Base-by-base conservation (phyloP, 1,140 invertebrate species). In the Tetramorium alpestre region DNA sequence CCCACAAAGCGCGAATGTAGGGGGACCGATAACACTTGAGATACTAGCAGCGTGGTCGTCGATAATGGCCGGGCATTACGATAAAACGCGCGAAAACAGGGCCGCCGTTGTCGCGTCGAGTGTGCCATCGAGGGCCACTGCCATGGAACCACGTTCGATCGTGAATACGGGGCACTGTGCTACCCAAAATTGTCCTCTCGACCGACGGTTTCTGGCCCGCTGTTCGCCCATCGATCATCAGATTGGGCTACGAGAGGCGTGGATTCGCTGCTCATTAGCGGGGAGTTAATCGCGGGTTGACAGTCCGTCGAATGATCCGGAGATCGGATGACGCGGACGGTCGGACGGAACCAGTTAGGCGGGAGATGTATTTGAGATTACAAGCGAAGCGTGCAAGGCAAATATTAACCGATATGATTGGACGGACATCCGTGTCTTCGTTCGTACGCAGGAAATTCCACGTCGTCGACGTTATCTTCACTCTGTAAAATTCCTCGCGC, bases 151-250 rank as follows among this genome's bases (percentile, higher is more conserved):
- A 60, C 58, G n/a, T 16, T 44, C 38, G 51, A n/a, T 73, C n/a
- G 22, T 89, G 77, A 89, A 89, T 87, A 58, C 77, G 62, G n/a
- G 60, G 56, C 88, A 75, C 64, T 90, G 90, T 88, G 51, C 80
- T 85, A 81, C 85, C 87, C 82, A 88, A 85, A 90, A 89, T 92
- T 88, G 85, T 84, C 86, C 90, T 56, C 77, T 81, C 33, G 25
- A 73, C 13, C 60, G 81, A 67, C 81, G 86, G 72, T 90, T 85
- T 62, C 80, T 11, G 60, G 22, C 16, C 28, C 58, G 38, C n/a
- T 67, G 84, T 89, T 49, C 72, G 84, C 49, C 86, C 73, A 89
- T 87, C 89, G 88, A 76, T 76, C 41, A 49, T 62, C 44, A 49
- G 28, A 65, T n/a, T 25, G 38, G 18, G 47, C 47, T 16, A 67